Base-by-base conservation (phyloP, 2,113 vertebrate genomes). In the Physeter macrocephalus region DNA sequence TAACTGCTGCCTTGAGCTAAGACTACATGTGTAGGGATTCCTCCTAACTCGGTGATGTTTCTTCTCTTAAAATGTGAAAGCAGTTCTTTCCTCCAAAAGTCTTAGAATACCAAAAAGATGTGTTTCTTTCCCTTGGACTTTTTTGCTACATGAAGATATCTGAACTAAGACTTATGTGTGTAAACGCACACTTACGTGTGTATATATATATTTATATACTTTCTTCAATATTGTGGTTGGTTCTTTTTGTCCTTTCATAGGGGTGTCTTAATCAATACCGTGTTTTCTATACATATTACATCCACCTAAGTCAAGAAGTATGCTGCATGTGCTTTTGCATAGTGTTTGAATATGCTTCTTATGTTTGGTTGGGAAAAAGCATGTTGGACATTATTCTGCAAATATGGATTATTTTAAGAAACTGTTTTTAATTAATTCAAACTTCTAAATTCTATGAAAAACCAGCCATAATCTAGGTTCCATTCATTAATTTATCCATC, bases 51-150 rank as follows among this genome's bases (percentile, higher is more conserved):
- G 9, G 43, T 61, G n/a, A 20, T 5, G 8, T 39, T 71, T 87
- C 15, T 62, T 90, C 25, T 83, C 80, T 86, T 54, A 21, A 94
- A 82, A 94, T 41, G 75, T n/a, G 17, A 23, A 43, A 25, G 57
- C 21, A 74, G 15, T 36, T 59, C 23, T 59, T 29, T 57, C 52
- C 59, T 72, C 36, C 67, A 43, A 66, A 93, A 91, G 57, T 6
- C 71, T 74, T 41, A 49, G 23, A 36, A 83, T 34, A 21, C 36
- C 69, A 75, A 80, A 90, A 36, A 36, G 54, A 52, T 39, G 2
- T 29, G 20, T 34, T 88, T 64, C 27, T 62, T 54, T 88, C 71
- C 59, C 57, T 46, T 59, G n/a, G 69, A 52, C 17, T 75, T 88
- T 34, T 49, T 5, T 75, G 11, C 34, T 54, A 25, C 12, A 13